Percentiles rank a stretch among this genome's conserved stretches.
phyloP scores from a whole-genome alignment of 2,113 vertebrate species.

The Centropus unirufus region DNA sequence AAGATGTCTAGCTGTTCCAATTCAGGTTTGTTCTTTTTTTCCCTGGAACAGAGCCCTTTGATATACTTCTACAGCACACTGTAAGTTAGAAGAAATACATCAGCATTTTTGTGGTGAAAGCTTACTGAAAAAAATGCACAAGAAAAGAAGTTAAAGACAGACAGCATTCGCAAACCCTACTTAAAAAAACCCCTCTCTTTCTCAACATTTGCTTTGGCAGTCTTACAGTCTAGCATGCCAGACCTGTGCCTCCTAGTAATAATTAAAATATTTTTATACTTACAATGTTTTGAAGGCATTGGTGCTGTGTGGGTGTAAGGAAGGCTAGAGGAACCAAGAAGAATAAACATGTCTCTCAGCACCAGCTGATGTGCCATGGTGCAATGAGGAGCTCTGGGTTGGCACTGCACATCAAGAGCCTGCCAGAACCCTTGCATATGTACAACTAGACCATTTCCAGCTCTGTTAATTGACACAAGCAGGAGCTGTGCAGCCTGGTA shows the following conservation, averaged over 20 bases:
- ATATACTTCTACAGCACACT: background rate
- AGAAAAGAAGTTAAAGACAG: background rate
- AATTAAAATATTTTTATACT: background rate
- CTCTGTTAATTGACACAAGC: background rate
- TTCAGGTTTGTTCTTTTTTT: background rate
- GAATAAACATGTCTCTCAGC: background rate
- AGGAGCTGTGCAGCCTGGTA: background rate
- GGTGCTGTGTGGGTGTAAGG: background rate
- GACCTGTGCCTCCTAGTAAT: slow-evolving; percentile 1
- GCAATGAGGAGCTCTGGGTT: background rate
- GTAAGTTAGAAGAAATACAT: background rate
- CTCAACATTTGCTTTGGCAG: slow-evolving; percentile 22
- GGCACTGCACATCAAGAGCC: background rate
- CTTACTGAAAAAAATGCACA: background rate
- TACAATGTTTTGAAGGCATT: background rate
- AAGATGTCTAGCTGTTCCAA: background rate
- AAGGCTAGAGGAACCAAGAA: background rate
- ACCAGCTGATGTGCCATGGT: background rate
- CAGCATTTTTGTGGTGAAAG: background rate
- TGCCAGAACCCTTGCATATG: background rate
- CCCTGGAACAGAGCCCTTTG: background rate
- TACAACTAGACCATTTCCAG: background rate
- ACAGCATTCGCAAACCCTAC: background rate
- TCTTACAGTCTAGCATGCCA: background rate
- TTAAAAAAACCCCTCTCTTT: background rate